Base-by-base conservation (phyloP, 2,797 vertebrate genomes). In the Alosa sapidissima region DNA sequence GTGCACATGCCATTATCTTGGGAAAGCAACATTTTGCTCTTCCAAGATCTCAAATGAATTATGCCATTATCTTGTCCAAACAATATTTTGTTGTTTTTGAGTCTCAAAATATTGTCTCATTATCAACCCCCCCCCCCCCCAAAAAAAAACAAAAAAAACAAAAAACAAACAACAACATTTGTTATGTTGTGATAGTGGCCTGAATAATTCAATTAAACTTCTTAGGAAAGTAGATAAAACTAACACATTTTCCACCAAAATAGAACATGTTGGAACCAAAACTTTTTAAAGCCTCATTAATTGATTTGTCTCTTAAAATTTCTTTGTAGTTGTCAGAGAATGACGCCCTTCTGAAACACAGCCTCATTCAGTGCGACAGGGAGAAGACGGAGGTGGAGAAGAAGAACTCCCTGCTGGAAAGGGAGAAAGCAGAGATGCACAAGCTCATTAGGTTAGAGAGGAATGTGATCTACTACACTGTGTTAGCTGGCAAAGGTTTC, bases 311-410 rank as follows among this genome's bases (percentile, higher is more conserved):
- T 68, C 14, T 19, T 41, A 2, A 28, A 28, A 75, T 41, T 75
- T 75, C 45, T 21, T n/a, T 82, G 21, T 47, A 91, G 91, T 83
- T 89, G n/a, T 83, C 88, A 55, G 89, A 89, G 54, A 90, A 83
- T 36, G 88, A 90, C 45, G 65, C 16, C 19, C 87, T 85, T 58
- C 93, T 96, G 83, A 92, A 89, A 48, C 87, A 91, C 81, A 81
- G 19, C 82, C 84, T 96, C 83, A 91, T 94, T 81, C 90, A 93
- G 78, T 95, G 91, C 90, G 86, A 84, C 84, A 85, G 93, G 84
- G 93, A 95, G 89, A 93, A 94, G 83, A 92, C 94, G 84, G 89
- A 91, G 87, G 93, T 93, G 75, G 94, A 90, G 84, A 81, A n/a
- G 36, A 88, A 82, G 82, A 88, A 83, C 75, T 81, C 78, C 41